Evolutionary conservation across 2,113 vertebrate genomes (phyloP).

Genomic region (Cranoglanis bouderius): DNA sequence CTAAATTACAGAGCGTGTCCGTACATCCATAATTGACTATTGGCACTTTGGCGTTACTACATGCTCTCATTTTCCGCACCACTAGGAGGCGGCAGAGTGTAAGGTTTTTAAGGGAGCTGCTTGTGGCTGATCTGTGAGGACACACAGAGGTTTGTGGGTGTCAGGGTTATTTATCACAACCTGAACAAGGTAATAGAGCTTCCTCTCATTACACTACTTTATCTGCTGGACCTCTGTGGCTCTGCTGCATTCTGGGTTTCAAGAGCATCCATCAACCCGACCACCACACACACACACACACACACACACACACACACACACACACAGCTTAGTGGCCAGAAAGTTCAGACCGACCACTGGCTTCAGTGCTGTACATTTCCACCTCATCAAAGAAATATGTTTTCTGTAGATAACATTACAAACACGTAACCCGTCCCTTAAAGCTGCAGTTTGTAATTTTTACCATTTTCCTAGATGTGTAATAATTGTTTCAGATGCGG

Average conservation of each 20-base stretch:
- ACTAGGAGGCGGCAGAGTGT: constrained; percentile 21
- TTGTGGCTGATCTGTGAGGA: constrained; percentile 8
- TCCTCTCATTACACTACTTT: constrained; percentile 29
- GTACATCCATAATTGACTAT: background rate
- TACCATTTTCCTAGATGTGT: background rate
- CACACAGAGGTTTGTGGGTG: constrained; percentile 5
- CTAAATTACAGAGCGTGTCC: background rate
- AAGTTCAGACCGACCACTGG: background rate
- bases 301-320: constrained; percentile 26
- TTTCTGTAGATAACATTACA: background rate
- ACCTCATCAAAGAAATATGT: background rate
- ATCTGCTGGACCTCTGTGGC: constrained; percentile 21
- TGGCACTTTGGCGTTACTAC: background rate
- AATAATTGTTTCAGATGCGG: background rate
- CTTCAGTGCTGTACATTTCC: background rate
- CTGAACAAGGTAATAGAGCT: constrained; percentile 12
- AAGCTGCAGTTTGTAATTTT: background rate
- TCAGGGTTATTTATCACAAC: constrained; percentile 45
- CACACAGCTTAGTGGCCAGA: constrained; percentile 11
- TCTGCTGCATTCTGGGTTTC: constrained; percentile 28
- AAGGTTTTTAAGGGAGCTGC: background rate
- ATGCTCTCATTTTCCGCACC: background rate
- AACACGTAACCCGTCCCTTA: background rate
- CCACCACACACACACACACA: constrained; percentile 18
- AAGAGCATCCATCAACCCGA: constrained; percentile 37